Base-by-base conservation (phyloP, 1,140 invertebrate species). In the Sweltsa coloradensis region DNA sequence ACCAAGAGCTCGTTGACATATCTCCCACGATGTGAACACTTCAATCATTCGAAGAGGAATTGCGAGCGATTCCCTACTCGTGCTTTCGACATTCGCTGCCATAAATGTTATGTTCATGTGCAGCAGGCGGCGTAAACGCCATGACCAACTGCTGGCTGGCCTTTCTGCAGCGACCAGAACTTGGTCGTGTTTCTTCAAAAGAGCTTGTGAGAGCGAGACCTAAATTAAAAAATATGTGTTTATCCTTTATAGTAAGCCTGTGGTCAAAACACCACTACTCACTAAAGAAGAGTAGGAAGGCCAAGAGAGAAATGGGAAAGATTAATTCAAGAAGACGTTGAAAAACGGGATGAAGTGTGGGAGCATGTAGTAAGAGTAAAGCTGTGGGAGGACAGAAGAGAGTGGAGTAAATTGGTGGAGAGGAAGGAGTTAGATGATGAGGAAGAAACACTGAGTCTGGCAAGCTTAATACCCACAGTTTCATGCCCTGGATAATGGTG, bases 31-130 rank as follows among this genome's bases (percentile, higher is more conserved):
- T 26, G 83, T 85, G 51, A 85, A 87, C n/a, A 83, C 73, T 63
- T 89, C 85, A 56, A 88, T 59, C 61, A 85, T 79, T 56, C 85
- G 68, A 27, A 89, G 65, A 1, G 84, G 82, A 47, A 85, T 77
- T n/a, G 84, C 81, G 56, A 85, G 67, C 3, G 78, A 73, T 34
- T 74, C 61, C 19, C 57, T 55, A 34, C 61, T 53, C 9, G 51
- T 37, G 6, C 55, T 56, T n/a, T 55, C 53, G 14, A 69, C 34
- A 19, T 19, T 26, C 25, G 25, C 29, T 11, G 37, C 39, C 27
- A 47, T 13, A 7, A 47, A 34, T 9, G 25, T 9, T 4, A 41
- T 14, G 22, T 34, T 43, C 18, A 74, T 60, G 43, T 70, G 71
- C 52, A 82, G 64, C 18, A 82, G 60, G 55, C 74, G 70, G 63